phyloP scores from a whole-genome alignment of 2,113 vertebrate species.

The Daphoenositta chrysoptera region DNA sequence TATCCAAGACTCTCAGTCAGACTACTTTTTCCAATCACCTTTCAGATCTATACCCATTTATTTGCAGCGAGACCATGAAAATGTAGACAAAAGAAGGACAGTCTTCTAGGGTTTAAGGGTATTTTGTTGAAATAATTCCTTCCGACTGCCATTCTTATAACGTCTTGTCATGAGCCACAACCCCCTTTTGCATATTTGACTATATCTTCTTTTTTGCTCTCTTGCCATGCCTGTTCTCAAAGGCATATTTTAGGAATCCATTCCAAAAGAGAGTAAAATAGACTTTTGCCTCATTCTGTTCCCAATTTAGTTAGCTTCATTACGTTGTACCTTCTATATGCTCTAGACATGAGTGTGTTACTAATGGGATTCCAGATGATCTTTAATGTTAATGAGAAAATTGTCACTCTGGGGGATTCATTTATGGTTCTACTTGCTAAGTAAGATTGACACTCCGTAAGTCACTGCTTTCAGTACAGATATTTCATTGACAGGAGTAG shows the following conservation, averaged over 20 bases:
- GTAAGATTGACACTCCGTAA: neutral
- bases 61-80: neutral
- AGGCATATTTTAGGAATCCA: neutral
- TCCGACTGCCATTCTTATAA: neutral
- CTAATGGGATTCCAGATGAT: constrained; percentile 23
- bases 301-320: constrained; percentile 5
- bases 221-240: neutral
- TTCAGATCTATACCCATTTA: neutral
- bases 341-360: neutral
- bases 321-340: neutral
- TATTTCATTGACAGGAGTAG: constrained; percentile 1
- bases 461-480: neutral
- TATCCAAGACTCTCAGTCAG: neutral
- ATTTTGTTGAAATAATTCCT: neutral
- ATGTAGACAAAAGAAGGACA: neutral
- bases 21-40: neutral
- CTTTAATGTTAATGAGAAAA: constrained; percentile 48
- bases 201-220: neutral
- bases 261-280: constrained; percentile 7
- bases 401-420: constrained; percentile 28
- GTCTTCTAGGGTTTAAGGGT: neutral
- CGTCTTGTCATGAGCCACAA: neutral
- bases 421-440: constrained; percentile 25
- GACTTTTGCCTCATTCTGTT: neutral
- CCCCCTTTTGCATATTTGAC: neutral